These are phyloP conservation scores for Melanotaenia pygmaea DNA, from an alignment of 2,797 vertebrate genomes.

Conservation along the genomic window DNA sequence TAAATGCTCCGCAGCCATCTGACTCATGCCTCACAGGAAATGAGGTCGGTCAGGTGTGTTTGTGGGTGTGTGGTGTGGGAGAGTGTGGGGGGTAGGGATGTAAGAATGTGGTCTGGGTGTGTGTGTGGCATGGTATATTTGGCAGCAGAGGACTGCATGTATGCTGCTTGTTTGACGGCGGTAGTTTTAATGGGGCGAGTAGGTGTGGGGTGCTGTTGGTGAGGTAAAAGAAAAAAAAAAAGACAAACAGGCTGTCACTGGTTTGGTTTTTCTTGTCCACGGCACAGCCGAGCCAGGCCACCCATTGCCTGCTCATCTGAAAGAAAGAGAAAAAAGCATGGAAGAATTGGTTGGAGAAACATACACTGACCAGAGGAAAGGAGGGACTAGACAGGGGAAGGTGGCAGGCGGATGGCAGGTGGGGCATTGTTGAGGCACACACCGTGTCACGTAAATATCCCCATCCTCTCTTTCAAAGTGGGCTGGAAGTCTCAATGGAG, in stretches of 20 bases:
- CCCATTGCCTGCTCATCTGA: constrained; percentile 67
- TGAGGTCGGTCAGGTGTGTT: constrained; percentile 79
- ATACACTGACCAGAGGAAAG: constrained; percentile 32
- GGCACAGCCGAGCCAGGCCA: constrained; percentile 71
- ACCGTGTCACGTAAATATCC: constrained; percentile 33
- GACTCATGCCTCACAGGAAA: constrained; percentile 78
- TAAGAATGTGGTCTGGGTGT: constrained; percentile 77
- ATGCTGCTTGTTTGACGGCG: constrained; percentile 72
- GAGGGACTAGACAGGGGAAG: neutral
- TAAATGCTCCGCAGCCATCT: constrained; percentile 78
- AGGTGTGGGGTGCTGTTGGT: constrained; percentile 75
- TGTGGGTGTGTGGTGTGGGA: constrained; percentile 76
- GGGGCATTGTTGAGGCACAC: constrained; percentile 5
- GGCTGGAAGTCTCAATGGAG: constrained; percentile 46
- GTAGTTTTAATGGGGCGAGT: constrained; percentile 73
- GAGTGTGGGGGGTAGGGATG: constrained; percentile 73
- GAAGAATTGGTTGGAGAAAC: constrained; percentile 24
- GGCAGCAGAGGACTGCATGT: constrained; percentile 65
- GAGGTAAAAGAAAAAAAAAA: constrained; percentile 59
- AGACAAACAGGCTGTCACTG: constrained; percentile 75
- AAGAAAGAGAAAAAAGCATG: constrained; percentile 21
- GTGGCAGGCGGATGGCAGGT: constrained; percentile 10
- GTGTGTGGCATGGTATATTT: constrained; percentile 78
- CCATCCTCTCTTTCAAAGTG: constrained; percentile 44
- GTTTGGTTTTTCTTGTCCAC: constrained; percentile 74